Evolutionary conservation across 2,113 vertebrate species (phyloP), one percentile per base, ranked within the genome.

Genomic region (Neolamprologus sp.): DNA sequence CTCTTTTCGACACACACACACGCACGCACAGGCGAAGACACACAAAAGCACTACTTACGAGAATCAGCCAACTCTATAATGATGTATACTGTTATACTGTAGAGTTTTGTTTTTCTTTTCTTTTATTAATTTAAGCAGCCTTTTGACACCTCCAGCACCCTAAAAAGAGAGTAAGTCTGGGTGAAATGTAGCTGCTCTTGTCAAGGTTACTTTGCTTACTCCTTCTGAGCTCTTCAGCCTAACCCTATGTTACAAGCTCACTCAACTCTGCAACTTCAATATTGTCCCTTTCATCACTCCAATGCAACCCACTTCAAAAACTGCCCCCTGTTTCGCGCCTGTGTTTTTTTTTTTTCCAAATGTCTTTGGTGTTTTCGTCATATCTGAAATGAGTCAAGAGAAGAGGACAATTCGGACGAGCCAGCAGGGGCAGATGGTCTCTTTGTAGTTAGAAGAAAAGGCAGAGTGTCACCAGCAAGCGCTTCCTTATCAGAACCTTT

Each of bases 361-460:
- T 31, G 19, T 89, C 80, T 87, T 90, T 88, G 83, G 71, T 88
- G 42, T 82, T 86, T 93, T 75, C 71, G 45, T 65, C 47, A 49
- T 60, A 80, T 35, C 31, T 73, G 58, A 83, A 92, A 81, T 83
- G 45, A 91, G 79, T 90, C 83, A 85, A 89, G 83, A 86, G 86
- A 91, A 8, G 51, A 81, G 80, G 35, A 86, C 89, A 86, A 60
- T 90, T 89, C 16, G 12, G 75, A 82, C 31, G 9, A 83, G 86
- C 81, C 83, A 75, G 63, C 53, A 26, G 86, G 78, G 89, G 85
- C 85, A 90, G 84, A 33, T 9, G 35, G 42, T 80, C 51, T 86
- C 87, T 94, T 91, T 94, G 91, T 92, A 84, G 89, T 85, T 55
- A 2, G 86, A 84, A 60, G 86, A 81, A 91, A 91, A 90, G 85